Conservation (phyloP, 2,888 invertebrate genomes). For the Drosophila falleni region DNA sequence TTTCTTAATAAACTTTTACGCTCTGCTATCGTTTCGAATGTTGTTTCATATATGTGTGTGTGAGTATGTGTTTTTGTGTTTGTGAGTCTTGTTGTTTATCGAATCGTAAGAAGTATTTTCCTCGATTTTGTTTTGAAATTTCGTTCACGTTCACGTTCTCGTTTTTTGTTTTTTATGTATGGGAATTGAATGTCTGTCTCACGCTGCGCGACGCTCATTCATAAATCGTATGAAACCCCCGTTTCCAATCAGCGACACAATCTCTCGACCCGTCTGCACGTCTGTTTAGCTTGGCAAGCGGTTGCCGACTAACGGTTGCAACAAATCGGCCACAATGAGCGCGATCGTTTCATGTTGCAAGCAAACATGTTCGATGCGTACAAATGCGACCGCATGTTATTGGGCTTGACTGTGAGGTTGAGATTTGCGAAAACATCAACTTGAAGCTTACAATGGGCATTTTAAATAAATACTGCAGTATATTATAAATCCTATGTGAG, state of each 20-base stretch:
- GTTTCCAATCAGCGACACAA: conserved; percentile 41
- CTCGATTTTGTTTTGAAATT: conserved; percentile 61
- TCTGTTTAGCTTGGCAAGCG: conserved; percentile 73
- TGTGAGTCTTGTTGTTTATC: conserved; percentile 65
- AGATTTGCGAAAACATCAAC: neutral
- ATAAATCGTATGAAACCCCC: conserved; percentile 57
- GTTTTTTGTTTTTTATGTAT: conserved; percentile 28
- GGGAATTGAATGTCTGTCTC: conserved; percentile 49
- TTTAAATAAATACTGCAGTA: neutral
- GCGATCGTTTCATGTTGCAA: conserved; percentile 47
- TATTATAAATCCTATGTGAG: neutral
- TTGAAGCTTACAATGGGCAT: conserved; percentile 2
- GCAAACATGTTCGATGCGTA: conserved; percentile 49
- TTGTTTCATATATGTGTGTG: conserved; percentile 14
- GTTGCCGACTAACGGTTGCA: conserved; percentile 71
- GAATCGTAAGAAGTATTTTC: conserved; percentile 44
- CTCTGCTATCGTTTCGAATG: conserved; percentile 52
- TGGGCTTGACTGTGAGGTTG: conserved; percentile 7
- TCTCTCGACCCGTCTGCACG: conserved; percentile 40
- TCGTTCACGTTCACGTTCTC: conserved; percentile 72
- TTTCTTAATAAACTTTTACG: conserved; percentile 69
- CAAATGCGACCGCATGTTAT: conserved; percentile 18
- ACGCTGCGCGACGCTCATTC: conserved; percentile 73
- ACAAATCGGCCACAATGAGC: conserved; percentile 26
- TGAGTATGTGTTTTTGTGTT: conserved; percentile 20